A percentile compares a stretch with the other conserved stretches of the same genome.
Evolutionary conservation across 2,888 invertebrate species (phyloP).

Genomic region (Leptopilina myrica): DNA sequence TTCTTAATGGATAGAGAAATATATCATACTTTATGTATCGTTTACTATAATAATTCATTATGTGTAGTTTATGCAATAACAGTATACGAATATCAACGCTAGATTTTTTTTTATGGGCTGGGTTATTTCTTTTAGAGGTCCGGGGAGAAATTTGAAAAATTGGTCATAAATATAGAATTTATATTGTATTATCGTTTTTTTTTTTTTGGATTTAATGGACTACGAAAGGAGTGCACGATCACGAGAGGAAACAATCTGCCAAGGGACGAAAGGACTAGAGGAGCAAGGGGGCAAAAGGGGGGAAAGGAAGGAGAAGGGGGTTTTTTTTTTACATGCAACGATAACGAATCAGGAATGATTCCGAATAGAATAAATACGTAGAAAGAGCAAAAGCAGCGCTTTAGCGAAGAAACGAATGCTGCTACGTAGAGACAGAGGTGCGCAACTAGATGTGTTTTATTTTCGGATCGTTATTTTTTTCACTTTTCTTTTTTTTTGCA

Average conservation of each 20-base stretch:
- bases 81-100: conserved; percentile 76
- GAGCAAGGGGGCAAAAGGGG: too few species aligned
- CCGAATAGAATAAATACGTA: conserved; percentile 61
- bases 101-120: conserved; percentile 67
- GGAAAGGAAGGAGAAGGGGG: neutral
- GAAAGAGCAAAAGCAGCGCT: conserved; percentile 45
- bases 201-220: conserved; percentile 18
- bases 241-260: conserved; percentile 33
- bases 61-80: conserved; percentile 76
- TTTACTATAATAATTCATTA: conserved; percentile 76
- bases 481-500: conserved; percentile 42
- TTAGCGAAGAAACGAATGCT: conserved; percentile 44
- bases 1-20: conserved; percentile 76
- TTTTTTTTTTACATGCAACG: conserved; percentile 20
- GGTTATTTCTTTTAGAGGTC: conserved; percentile 51
- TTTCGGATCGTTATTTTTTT: neutral
- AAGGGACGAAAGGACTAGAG: neutral
- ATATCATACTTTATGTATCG: conserved; percentile 77
- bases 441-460: conserved; percentile 46
- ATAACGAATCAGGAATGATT: conserved; percentile 59
- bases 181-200: conserved; percentile 42
- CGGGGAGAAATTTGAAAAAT: conserved; percentile 51
- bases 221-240: conserved; percentile 27
- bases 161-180: conserved; percentile 24
- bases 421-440: conserved; percentile 53